Conservation (phyloP, 35 echinoderm and acorn worm genomes). For the Hemicentrotus pulcherrimus region DNA sequence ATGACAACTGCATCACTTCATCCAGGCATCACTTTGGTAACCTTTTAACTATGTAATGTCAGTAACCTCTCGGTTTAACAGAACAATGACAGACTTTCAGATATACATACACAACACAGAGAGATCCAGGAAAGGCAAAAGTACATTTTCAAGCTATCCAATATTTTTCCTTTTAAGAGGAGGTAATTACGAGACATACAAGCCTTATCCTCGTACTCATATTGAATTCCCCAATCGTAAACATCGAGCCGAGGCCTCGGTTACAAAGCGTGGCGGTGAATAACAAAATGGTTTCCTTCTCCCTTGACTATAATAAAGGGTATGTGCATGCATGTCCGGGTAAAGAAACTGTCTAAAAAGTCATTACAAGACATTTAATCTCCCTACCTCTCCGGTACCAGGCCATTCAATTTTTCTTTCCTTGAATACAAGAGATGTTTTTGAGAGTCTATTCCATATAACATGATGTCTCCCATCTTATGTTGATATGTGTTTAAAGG, state of each 20-base stretch:
- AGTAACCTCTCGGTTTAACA: neutral
- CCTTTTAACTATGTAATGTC: neutral
- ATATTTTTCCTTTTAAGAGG: neutral
- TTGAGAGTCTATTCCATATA: no score
- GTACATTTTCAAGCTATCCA: neutral
- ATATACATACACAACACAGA: neutral
- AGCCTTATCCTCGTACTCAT: neutral
- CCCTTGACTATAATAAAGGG: neutral
- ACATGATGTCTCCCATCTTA: no score
- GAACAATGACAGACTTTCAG: neutral
- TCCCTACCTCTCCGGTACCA: neutral
- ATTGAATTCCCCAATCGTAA: slow-evolving; percentile 30
- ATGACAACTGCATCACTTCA: no score
- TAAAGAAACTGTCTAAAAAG: neutral
- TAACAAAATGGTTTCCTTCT: neutral
- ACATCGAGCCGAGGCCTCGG: slow-evolving; percentile 18
- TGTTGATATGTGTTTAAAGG: no score
- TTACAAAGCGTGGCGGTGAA: neutral
- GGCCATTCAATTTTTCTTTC: neutral
- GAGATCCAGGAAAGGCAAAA: neutral
- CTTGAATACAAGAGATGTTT: neutral
- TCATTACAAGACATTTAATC: neutral
- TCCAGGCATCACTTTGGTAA: no score
- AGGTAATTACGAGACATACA: neutral
- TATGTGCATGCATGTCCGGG: neutral